Conservation (phyloP, 1,140 invertebrate genomes). For the Anoplophora glabripennis region DNA sequence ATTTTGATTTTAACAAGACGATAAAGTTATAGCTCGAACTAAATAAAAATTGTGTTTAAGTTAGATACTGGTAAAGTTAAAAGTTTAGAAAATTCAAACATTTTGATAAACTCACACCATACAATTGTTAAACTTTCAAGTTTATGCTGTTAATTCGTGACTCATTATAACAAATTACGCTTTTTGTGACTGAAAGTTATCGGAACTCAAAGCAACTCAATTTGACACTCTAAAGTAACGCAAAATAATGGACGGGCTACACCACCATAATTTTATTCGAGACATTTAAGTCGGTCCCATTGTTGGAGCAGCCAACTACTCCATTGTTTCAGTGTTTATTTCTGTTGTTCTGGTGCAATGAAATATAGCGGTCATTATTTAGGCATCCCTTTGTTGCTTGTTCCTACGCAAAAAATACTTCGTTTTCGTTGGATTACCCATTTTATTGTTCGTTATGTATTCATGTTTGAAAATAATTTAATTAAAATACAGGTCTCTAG, state of each 20-base stretch:
- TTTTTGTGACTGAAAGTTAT: constrained; percentile 19
- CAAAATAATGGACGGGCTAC: constrained; percentile 15
- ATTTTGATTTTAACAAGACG: no score
- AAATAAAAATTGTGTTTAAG: no score
- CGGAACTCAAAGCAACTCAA: constrained; percentile 22
- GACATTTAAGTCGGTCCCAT: constrained; percentile 25
- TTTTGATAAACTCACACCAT: no score
- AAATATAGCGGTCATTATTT: constrained; percentile 29
- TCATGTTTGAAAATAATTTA: constrained; percentile 3
- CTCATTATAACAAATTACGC: constrained; percentile 1
- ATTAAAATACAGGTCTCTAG: neutral
- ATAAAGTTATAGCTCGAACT: no score
- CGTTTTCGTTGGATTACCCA: neutral
- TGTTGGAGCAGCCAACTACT: constrained; percentile 19
- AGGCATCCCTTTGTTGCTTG: constrained; percentile 26
- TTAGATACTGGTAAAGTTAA: no score
- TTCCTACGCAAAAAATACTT: constrained; percentile 20
- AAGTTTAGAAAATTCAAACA: no score
- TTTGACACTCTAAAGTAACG: constrained; percentile 18
- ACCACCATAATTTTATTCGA: constrained; percentile 26
- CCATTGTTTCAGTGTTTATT: constrained; percentile 30
- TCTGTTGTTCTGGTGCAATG: constrained; percentile 21
- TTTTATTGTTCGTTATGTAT: neutral
- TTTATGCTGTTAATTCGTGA: neutral
- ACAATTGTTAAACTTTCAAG: neutral